These are phyloP conservation scores for Cryptocephalus primarius DNA, from an alignment of 2,888 invertebrate species.

Conservation along the genomic window DNA sequence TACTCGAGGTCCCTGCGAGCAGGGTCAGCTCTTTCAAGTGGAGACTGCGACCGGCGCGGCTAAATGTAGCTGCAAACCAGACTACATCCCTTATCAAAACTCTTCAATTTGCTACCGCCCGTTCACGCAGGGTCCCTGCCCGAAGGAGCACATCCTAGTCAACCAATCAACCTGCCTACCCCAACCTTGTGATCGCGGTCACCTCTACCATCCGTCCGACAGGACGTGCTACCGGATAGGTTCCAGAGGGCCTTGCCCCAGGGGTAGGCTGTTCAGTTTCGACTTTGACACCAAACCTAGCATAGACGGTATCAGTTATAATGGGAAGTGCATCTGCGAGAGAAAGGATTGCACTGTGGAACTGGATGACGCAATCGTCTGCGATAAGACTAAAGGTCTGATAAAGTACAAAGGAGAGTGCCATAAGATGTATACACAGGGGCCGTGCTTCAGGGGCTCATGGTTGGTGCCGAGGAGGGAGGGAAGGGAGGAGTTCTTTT, in stretches of 20 bases:
- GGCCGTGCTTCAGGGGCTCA: constrained; percentile 63
- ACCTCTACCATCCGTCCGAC: constrained; percentile 63
- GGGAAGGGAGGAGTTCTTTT: constrained; percentile 16
- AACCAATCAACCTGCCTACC: constrained; percentile 56
- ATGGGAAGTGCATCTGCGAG: constrained; percentile 67
- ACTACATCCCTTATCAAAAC: constrained; percentile 48
- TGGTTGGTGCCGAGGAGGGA: constrained; percentile 52
- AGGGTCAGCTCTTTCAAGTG: constrained; percentile 61
- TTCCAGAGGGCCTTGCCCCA: constrained; percentile 61
- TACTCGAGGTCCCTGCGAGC: constrained; percentile 61
- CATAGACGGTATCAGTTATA: constrained; percentile 70
- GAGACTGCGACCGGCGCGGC: constrained; percentile 39
- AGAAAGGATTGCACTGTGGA: constrained; percentile 14
- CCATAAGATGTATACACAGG: constrained; percentile 64
- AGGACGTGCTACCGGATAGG: constrained; percentile 71
- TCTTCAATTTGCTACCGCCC: constrained; percentile 64
- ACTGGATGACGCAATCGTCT: constrained; percentile 8
- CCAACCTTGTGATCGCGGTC: constrained; percentile 63
- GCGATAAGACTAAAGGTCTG: constrained; percentile 38
- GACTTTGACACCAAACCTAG: constrained; percentile 70
- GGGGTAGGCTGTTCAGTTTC: constrained; percentile 65
- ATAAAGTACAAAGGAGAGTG: constrained; percentile 59
- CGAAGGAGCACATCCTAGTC: constrained; percentile 53
- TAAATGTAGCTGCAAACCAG: constrained; percentile 58
- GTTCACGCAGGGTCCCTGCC: constrained; percentile 72